Evolutionary conservation across 2,113 vertebrate species (phyloP).

Genomic region (Xiphophorus maculatus): DNA sequence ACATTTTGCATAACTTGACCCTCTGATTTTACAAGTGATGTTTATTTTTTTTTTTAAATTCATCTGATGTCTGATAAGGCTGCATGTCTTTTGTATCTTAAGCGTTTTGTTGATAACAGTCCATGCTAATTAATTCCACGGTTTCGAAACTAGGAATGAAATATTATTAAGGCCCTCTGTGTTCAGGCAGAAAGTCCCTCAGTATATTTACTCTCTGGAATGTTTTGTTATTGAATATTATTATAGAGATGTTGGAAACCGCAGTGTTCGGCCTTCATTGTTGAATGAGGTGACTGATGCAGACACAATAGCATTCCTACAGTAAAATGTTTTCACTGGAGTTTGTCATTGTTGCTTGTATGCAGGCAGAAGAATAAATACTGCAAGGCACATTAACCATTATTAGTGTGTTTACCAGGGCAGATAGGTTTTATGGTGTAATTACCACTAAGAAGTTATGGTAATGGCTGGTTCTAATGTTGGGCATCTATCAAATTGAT

Average conservation of each 20-base stretch:
- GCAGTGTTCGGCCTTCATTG: conserved; percentile 25
- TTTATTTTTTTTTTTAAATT: neutral
- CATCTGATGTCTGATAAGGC: neutral
- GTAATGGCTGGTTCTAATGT: conserved; percentile 51
- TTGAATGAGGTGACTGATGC: conserved; percentile 23
- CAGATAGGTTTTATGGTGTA: conserved; percentile 52
- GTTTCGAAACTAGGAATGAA: conserved; percentile 1
- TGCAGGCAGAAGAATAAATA: conserved; percentile 35
- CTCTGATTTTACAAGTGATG: neutral
- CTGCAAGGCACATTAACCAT: conserved; percentile 64
- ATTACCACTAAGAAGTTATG: conserved; percentile 66
- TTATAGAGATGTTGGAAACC: conserved; percentile 11
- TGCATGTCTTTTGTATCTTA: neutral
- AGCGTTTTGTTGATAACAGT: neutral
- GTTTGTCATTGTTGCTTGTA: conserved; percentile 36
- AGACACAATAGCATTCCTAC: conserved; percentile 14
- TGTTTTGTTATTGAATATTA: conserved; percentile 29
- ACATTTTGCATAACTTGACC: neutral
- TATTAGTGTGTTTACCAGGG: conserved; percentile 54
- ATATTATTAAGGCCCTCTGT: conserved; percentile 35
- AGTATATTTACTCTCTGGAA: conserved; percentile 13
- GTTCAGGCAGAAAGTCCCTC: conserved; percentile 13
- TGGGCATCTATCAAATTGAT: conserved; percentile 55
- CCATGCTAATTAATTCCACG: conserved; percentile 11
- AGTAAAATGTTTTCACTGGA: conserved; percentile 27